Evolutionary conservation across 1,140 invertebrate genomes (phyloP).

Genomic region (Brachionus sp.): DNA sequence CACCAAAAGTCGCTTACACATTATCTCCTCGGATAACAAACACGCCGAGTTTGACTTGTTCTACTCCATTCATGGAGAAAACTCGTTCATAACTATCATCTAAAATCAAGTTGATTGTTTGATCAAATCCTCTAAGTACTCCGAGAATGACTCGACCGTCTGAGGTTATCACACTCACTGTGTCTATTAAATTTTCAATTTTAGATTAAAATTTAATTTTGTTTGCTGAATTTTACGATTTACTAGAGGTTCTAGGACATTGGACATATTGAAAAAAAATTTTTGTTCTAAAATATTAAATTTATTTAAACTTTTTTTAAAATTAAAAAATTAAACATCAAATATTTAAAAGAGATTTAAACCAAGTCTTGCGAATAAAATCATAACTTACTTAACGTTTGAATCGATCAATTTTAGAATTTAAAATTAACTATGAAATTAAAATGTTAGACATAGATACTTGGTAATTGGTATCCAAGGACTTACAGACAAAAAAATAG

Average conservation of each 20-base stretch:
- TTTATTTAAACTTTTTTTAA: neutral
- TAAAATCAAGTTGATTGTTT: slow-evolving; percentile 93
- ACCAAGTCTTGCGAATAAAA: neutral
- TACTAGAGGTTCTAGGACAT: slow-evolving; percentile 29
- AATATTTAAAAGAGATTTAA: neutral
- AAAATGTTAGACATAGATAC: too few species aligned
- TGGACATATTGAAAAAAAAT: slow-evolving; percentile 7
- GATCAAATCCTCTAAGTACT: slow-evolving; percentile 86
- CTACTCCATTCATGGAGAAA: slow-evolving; percentile 85
- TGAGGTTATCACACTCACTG: slow-evolving; percentile 31
- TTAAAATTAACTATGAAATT: too few species aligned
- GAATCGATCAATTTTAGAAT: too few species aligned
- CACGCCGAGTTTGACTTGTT: slow-evolving; percentile 89
- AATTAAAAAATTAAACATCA: neutral
- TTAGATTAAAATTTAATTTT: neutral
- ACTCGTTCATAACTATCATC: slow-evolving; percentile 96
- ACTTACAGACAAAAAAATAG: too few species aligned
- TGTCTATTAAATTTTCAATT: neutral
- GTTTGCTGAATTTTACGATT: neutral
- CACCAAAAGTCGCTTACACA: slow-evolving; percentile 61
- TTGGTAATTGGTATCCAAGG: too few species aligned
- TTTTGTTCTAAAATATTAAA: neutral
- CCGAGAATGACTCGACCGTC: slow-evolving; percentile 57
- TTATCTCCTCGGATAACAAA: slow-evolving; percentile 97
- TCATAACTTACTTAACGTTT: neutral